phyloP scores from a whole-genome alignment of 2,888 invertebrate genomes.

The Lamproptera curius region DNA sequence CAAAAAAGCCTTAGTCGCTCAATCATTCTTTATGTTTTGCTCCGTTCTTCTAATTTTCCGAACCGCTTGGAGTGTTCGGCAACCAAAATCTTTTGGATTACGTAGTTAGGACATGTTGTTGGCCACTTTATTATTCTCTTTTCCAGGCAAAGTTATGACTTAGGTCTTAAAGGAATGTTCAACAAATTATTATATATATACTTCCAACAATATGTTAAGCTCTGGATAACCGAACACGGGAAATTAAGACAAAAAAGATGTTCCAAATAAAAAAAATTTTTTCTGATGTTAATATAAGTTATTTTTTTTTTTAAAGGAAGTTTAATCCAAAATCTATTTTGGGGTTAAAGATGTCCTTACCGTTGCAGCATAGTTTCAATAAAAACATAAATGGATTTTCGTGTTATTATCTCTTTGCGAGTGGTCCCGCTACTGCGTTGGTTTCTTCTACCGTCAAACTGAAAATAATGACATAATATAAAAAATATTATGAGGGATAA shows the following conservation, averaged over 20 bases:
- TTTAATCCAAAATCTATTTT: no score
- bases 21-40: conserved; percentile 26
- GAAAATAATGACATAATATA: conserved; percentile 10
- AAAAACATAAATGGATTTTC: conserved; percentile 58
- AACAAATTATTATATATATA: no score
- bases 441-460: conserved; percentile 43
- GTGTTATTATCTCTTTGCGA: conserved; percentile 41
- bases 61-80: conserved; percentile 31
- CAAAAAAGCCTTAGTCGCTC: conserved; percentile 9
- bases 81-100: conserved; percentile 34
- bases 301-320: no score
- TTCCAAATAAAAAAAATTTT: no score
- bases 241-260: no score
- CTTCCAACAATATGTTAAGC: no score
- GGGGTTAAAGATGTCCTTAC: no score
- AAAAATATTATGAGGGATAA: neutral
- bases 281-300: no score
- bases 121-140: conserved; percentile 27
- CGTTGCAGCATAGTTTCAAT: conserved; percentile 67
- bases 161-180: conserved; percentile 7
- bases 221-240: no score
- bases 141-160: conserved; percentile 22
- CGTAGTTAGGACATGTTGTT: conserved; percentile 24
- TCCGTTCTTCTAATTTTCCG: conserved; percentile 33
- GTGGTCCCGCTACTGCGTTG: no score